Conservation (phyloP, 2,113 vertebrate genomes). For the Brachypteracias leptosomus region DNA sequence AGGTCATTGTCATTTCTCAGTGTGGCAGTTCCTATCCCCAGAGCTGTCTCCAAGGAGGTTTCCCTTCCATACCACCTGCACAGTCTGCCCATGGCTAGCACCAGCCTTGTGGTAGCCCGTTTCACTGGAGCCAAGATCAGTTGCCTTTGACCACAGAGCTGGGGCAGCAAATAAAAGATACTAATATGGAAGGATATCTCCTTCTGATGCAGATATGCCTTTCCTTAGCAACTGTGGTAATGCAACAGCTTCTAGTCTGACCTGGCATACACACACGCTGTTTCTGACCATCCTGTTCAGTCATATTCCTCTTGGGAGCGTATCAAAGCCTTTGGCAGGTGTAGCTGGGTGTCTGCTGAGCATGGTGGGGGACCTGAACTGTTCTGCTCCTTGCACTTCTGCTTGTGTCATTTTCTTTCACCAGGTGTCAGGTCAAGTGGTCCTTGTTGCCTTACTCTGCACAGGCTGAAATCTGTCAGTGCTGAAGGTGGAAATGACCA, state of each 20-base stretch:
- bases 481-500: not conserved
- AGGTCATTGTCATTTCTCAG: not conserved
- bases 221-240: not conserved
- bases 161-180: not conserved
- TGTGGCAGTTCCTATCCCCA: not conserved
- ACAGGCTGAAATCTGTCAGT: not conserved
- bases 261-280: fast-evolving
- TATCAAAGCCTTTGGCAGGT: not conserved
- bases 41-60: not conserved
- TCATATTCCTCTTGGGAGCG: not conserved
- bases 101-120: not conserved
- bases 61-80: fast-evolving
- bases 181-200: not conserved
- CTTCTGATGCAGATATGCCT: fast-evolving
- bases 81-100: not conserved
- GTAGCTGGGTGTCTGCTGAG: not conserved
- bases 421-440: not conserved
- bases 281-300: not conserved
- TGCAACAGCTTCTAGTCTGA: not conserved
- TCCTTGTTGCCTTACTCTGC: not conserved
- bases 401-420: not conserved
- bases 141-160: not conserved
- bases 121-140: not conserved
- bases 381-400: not conserved
- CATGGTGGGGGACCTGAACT: not conserved